Base-by-base conservation (phyloP, 2,888 invertebrate genomes). In the Arge pagana region DNA sequence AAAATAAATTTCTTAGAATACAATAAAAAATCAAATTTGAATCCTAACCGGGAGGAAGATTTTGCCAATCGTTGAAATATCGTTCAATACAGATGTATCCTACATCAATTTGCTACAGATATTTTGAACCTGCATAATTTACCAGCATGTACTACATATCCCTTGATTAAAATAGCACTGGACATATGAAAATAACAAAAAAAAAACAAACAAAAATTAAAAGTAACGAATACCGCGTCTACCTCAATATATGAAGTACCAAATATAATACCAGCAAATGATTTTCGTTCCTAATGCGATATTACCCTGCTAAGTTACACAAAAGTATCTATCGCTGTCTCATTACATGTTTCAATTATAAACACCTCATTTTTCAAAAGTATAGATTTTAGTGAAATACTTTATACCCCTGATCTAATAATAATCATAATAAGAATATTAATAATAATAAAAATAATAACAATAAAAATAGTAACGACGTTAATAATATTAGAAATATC, bases 341-440 rank as follows among this genome's bases (percentile, higher is more conserved):
- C 7, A 18, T 18, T 6, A 28, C 8, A 39, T 10, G 21, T 13
- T 4, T 21, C 23, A 4, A 21, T 45, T 3, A 43, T 21, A 42
- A 41, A 45, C 24, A n/a, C 35, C 45, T 45, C 35, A 45, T 45
- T 45, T 45, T 45, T 35, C 45, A 45, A 45, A 45, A 45, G 35
- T 33, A 33, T 33, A 45, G 15, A 23, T 23, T n/a, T n/a, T 33
- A 23, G 33, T 45, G 24, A 21, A n/a, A n/a, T 45, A 45, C 33
- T 45, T 33, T 26, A 18, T 35, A 45, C 31, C 35, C 15, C 21
- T 18, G 11, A n/a, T n/a, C 11, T 18, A 42, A 18, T 42, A 42
- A 42, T 42, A 23, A 39, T 24, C 18, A 19, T 16, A 26, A 24
- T 40, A 40, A 16, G 24, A 45, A 21, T 45, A 15, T 23, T 45